These are phyloP conservation scores for Tupiocoris notatus DNA, from an alignment of 2,888 invertebrate genomes.

Conservation along the genomic window DNA sequence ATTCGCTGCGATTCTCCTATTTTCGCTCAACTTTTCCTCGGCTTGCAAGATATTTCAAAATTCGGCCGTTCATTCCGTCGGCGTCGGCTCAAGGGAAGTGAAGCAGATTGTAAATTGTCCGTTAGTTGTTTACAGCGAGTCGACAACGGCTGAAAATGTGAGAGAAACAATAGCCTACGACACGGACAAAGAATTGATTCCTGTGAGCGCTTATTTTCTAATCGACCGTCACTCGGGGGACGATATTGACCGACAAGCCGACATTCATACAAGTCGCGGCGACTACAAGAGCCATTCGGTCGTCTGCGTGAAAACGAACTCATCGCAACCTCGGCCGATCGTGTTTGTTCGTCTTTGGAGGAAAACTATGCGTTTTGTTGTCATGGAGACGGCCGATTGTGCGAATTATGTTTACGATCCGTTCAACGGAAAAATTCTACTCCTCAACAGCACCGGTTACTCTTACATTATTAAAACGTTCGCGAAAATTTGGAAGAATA, in stretches of 20 bases:
- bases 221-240: not conserved
- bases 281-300: constrained; percentile 14
- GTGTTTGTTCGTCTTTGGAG: constrained; percentile 10
- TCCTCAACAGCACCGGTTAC: not conserved
- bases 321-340: not conserved
- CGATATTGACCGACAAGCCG: not conserved
- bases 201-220: constrained; percentile 9
- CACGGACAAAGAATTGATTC: not conserved
- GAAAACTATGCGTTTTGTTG: constrained; percentile 15
- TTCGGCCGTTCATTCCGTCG: not conserved
- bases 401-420: constrained; percentile 14
- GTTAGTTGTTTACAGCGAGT: not conserved
- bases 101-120: not conserved
- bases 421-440: not conserved
- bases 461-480: not conserved
- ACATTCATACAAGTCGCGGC: not conserved
- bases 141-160: not conserved
- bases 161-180: constrained; percentile 4
- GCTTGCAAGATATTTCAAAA: constrained; percentile 7
- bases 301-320: constrained; percentile 8
- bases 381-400: not conserved
- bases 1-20: too few species aligned
- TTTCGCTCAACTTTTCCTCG: too few species aligned
- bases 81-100: not conserved
- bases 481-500: constrained; percentile 13